These are phyloP conservation scores for Caenorhabditis doughertyi DNA, from an alignment of 2,888 invertebrate genomes.

Conservation along the genomic window DNA sequence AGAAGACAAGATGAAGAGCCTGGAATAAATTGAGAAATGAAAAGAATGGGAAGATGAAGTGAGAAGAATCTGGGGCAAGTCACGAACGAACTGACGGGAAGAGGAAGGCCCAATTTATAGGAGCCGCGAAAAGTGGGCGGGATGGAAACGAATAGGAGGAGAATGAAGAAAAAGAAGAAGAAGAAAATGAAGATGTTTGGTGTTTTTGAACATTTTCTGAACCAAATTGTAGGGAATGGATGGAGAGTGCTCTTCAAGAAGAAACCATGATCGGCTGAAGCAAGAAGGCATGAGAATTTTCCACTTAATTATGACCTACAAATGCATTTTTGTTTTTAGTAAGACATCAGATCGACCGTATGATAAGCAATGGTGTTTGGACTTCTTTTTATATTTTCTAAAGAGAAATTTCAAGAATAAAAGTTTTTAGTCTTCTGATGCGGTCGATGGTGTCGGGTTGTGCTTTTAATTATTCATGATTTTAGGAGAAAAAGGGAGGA, in stretches of 20 bases:
- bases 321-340: conserved; percentile 47
- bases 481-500: conserved; percentile 20
- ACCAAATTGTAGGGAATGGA: conserved; percentile 43
- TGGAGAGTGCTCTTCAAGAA: conserved; percentile 16
- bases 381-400: background rate
- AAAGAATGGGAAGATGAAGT: conserved; percentile 3
- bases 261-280: background rate
- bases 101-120: conserved; percentile 52
- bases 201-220: conserved; percentile 61
- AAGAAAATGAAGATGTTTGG: conserved; percentile 53
- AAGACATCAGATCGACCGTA: conserved; percentile 16
- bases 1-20: conserved; percentile 24
- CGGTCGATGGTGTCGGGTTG: conserved; percentile 33
- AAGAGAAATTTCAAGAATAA: conserved; percentile 17
- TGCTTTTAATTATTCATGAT: conserved; percentile 52
- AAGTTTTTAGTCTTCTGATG: conserved; percentile 29
- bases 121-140: conserved; percentile 57
- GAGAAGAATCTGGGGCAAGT: conserved; percentile 38
- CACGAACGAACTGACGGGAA: conserved; percentile 21
- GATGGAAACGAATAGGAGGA: conserved; percentile 28
- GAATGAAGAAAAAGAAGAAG: too few relatives aligned
- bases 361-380: conserved; percentile 37
- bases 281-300: conserved; percentile 9
- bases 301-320: conserved; percentile 48
- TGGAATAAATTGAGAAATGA: conserved; percentile 39